phyloP scores from a whole-genome alignment of 2,888 invertebrate species.

The Agrilus cyanescens region DNA sequence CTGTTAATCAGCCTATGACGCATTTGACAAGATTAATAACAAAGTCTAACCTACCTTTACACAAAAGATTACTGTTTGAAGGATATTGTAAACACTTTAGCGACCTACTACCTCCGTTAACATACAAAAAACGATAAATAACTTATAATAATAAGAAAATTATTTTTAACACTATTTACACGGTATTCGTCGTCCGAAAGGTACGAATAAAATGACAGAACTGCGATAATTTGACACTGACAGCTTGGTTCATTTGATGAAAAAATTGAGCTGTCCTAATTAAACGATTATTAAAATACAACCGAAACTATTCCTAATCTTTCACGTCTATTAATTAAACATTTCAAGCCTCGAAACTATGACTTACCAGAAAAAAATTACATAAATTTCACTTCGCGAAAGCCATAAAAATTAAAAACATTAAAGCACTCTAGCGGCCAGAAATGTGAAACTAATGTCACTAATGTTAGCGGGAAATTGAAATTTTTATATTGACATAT shows the following conservation, averaged over 20 bases:
- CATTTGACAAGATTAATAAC: constrained; percentile 33
- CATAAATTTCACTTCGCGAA: constrained; percentile 16
- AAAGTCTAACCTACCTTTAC: constrained; percentile 33
- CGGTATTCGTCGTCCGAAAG: constrained; percentile 7
- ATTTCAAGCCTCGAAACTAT: neutral
- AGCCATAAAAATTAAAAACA: constrained; percentile 15
- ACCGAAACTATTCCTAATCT: neutral
- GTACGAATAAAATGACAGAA: constrained; percentile 20
- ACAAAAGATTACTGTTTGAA: constrained; percentile 13
- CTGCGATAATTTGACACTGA: constrained; percentile 11
- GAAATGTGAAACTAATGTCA: constrained; percentile 13
- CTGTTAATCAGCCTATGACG: constrained; percentile 26
- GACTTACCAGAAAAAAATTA: constrained; percentile 13
- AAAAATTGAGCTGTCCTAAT: constrained; percentile 10
- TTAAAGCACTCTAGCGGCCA: constrained; percentile 14
- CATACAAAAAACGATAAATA: neutral
- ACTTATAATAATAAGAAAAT: neutral
- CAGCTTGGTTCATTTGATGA: constrained; percentile 17
- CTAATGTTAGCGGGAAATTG: constrained; percentile 12
- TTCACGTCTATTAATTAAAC: neutral
- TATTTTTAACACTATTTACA: neutral
- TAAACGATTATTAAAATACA: constrained; percentile 1
- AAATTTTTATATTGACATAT: constrained; percentile 2
- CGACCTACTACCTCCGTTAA: neutral
- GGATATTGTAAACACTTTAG: neutral